phyloP scores from a whole-genome alignment of 2,888 invertebrate species.

The Drosophila colorata region DNA sequence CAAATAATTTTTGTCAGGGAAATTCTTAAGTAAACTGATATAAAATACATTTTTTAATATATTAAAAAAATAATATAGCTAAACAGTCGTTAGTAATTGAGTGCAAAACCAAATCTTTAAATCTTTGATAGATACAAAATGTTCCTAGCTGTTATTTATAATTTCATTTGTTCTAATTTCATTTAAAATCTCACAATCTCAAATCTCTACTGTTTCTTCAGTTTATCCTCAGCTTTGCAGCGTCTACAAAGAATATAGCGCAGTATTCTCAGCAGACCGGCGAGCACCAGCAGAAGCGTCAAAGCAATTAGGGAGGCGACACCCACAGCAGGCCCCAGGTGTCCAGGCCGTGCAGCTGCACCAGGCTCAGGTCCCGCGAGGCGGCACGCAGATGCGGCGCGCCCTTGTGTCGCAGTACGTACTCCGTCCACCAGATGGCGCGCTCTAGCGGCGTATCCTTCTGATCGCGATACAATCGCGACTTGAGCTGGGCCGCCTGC shows the following conservation, averaged over 20 bases:
- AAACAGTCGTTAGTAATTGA: not conserved
- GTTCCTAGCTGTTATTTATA: not conserved
- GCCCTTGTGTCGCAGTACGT: constrained; percentile 83
- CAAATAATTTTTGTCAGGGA: no score
- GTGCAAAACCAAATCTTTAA: not conserved
- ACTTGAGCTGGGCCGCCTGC: constrained; percentile 50
- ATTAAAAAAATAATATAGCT: not conserved
- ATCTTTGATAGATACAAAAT: not conserved
- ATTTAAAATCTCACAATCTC: not conserved
- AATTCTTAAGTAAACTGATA: not conserved
- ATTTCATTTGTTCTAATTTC: no score
- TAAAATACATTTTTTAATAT: not conserved
- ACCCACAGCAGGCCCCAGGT: constrained; percentile 59
- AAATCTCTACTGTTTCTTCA: constrained; percentile 46
- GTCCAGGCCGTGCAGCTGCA: constrained; percentile 77
- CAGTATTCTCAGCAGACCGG: constrained; percentile 6
- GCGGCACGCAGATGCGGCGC: constrained; percentile 82
- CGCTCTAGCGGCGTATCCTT: constrained; percentile 78
- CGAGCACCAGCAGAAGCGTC: constrained; percentile 11
- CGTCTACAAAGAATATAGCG: constrained; percentile 20
- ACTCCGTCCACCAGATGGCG: constrained; percentile 84
- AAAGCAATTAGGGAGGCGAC: constrained; percentile 1
- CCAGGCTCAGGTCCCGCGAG: constrained; percentile 75
- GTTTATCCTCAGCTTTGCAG: constrained; percentile 12
- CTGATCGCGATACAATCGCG: constrained; percentile 80